Evolutionary conservation across 2,797 vertebrate species (phyloP).

Genomic region (Taeniopygia guttata): DNA sequence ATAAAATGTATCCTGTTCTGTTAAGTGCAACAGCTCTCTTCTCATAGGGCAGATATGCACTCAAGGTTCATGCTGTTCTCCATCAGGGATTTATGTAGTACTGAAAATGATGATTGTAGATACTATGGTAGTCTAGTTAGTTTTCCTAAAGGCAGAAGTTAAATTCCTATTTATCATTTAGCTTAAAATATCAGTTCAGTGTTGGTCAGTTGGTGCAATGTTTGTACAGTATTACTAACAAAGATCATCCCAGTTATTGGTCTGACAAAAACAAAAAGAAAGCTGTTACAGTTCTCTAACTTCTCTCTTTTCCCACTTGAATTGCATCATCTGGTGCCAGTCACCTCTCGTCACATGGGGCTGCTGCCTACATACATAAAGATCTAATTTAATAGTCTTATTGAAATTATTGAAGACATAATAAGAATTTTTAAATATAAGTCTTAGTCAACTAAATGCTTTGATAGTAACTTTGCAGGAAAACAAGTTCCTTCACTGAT

Average conservation of each 20-base stretch:
- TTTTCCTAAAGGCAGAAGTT: background rate
- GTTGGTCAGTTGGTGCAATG: background rate
- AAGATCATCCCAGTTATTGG: background rate
- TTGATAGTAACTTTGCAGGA: background rate
- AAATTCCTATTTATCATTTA: background rate
- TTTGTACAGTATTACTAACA: background rate
- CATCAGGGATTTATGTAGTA: background rate
- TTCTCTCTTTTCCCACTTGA: background rate
- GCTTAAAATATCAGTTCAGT: background rate
- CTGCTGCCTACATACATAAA: background rate
- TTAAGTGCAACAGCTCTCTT: background rate
- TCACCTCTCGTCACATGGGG: background rate
- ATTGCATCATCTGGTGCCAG: background rate
- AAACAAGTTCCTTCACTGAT: background rate
- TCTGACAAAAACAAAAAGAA: background rate
- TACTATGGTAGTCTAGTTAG: background rate
- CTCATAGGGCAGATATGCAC: accelerated
- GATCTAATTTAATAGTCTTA: background rate
- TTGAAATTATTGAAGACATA: background rate
- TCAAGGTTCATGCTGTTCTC: background rate
- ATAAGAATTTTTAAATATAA: background rate
- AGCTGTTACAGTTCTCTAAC: background rate
- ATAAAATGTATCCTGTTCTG: background rate
- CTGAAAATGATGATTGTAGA: background rate
- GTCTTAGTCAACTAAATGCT: background rate